Conservation (phyloP, 2,113 vertebrate genomes). For the Callipepla californica region DNA sequence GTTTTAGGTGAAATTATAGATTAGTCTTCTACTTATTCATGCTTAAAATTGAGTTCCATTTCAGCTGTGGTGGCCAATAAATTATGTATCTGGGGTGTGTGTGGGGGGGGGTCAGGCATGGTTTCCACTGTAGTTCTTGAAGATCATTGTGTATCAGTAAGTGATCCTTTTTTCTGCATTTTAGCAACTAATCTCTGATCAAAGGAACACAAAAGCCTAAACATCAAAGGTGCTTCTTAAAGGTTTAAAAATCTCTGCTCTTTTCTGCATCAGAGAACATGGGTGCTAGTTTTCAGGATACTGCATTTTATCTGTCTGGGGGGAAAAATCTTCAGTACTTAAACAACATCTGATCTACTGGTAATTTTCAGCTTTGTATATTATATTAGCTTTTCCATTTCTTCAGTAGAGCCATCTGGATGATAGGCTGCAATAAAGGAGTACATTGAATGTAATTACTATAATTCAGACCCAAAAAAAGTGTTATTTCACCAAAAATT, state of each 20-base stretch:
- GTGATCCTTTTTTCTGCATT: neutral
- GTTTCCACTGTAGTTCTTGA: neutral
- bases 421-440: constrained; percentile 10
- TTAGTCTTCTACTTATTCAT: neutral
- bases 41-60: neutral
- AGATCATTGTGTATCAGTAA: constrained; percentile 2
- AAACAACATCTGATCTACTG: constrained; percentile 26
- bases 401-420: constrained; percentile 1
- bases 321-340: neutral
- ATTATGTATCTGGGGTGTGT: neutral
- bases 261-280: neutral
- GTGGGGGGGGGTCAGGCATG: neutral
- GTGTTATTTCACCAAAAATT: constrained; percentile 27
- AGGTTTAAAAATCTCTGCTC: constrained; percentile 10
- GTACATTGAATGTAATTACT: constrained; percentile 50
- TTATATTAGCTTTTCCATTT: constrained; percentile 34
- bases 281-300: neutral
- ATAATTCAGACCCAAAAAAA: constrained; percentile 7
- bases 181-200: constrained; percentile 28
- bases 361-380: constrained; percentile 18
- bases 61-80: neutral
- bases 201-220: constrained; percentile 23
- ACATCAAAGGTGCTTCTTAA: constrained; percentile 32
- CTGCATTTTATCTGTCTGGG: neutral
- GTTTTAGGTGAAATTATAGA: neutral